Conservation (phyloP, 2,797 vertebrate genomes). For the Hybognathus amarus region DNA sequence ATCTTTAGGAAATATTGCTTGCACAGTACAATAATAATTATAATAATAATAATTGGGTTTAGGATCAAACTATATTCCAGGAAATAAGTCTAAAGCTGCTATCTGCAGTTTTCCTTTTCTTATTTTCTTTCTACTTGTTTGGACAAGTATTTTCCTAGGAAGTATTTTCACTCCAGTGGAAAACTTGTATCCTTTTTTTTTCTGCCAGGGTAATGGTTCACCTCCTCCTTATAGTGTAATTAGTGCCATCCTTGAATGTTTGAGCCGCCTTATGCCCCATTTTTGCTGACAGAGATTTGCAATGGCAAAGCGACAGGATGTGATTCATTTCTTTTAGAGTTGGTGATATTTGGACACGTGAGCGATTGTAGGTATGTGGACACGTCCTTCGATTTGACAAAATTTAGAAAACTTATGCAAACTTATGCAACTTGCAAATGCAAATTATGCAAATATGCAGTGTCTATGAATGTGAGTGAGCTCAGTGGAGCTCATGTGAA, state of each 20-base stretch:
- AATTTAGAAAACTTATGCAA: neutral
- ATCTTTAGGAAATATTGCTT: constrained; percentile 13
- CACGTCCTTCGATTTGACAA: neutral
- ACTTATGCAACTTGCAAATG: too few relatives aligned
- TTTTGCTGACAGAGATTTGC: neutral
- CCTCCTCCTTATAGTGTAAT: constrained; percentile 8
- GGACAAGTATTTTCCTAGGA: constrained; percentile 1
- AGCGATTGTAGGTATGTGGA: neutral
- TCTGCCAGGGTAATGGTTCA: neutral
- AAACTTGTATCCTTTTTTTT: neutral
- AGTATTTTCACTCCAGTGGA: neutral
- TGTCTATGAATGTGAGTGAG: neutral
- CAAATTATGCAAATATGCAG: neutral
- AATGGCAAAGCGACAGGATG: neutral
- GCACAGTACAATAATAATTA: neutral
- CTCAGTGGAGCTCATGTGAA: neutral
- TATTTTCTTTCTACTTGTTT: constrained; percentile 2
- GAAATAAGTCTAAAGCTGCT: neutral
- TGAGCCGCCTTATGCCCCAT: constrained; percentile 1
- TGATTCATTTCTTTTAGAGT: neutral
- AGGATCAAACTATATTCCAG: constrained; percentile 9
- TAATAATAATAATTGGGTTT: constrained; percentile 3
- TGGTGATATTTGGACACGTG: neutral
- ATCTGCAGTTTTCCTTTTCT: constrained; percentile 14
- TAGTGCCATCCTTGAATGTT: constrained; percentile 8